These are phyloP conservation scores for Mechanitis mazaeus DNA, from an alignment of 2,888 invertebrate genomes.

Conservation along the genomic window DNA sequence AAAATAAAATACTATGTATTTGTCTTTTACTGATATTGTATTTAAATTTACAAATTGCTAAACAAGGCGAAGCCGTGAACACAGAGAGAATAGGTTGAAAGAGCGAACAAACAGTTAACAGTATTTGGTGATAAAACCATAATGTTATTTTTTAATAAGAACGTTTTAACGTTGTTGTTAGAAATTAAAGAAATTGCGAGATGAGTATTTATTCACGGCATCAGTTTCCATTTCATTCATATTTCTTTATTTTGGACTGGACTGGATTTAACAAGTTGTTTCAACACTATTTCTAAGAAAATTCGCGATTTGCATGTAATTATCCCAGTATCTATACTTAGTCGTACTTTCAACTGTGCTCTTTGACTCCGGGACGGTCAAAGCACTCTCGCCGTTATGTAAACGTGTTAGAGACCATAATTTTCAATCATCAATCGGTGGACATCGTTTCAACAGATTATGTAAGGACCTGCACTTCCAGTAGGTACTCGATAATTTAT, in stretches of 20 bases:
- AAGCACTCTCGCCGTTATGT: constrained; percentile 26
- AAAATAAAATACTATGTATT: no score
- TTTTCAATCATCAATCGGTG: constrained; percentile 1
- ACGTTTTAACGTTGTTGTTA: no score
- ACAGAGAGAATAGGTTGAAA: no score
- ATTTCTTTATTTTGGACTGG: constrained; percentile 2
- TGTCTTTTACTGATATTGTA: no score
- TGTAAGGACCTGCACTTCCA: background rate
- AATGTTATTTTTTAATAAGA: no score
- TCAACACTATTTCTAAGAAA: constrained; percentile 2
- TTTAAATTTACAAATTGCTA: no score
- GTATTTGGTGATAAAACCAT: no score
- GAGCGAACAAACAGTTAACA: no score
- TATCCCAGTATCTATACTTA: constrained; percentile 20
- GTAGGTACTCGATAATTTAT: background rate
- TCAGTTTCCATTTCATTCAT: no score
- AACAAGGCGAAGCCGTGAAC: no score
- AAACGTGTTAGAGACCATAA: constrained; percentile 17
- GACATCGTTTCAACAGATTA: constrained; percentile 2
- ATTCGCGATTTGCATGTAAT: constrained; percentile 27
- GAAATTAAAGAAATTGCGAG: no score
- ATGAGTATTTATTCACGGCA: no score
- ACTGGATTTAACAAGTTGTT: constrained; percentile 6
- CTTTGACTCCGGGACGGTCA: constrained; percentile 25
- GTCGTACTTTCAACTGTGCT: constrained; percentile 25